Evolutionary conservation across 2,113 vertebrate species (phyloP), one percentile per base, ranked within the genome.

Genomic region (Sebastes fasciatus): DNA sequence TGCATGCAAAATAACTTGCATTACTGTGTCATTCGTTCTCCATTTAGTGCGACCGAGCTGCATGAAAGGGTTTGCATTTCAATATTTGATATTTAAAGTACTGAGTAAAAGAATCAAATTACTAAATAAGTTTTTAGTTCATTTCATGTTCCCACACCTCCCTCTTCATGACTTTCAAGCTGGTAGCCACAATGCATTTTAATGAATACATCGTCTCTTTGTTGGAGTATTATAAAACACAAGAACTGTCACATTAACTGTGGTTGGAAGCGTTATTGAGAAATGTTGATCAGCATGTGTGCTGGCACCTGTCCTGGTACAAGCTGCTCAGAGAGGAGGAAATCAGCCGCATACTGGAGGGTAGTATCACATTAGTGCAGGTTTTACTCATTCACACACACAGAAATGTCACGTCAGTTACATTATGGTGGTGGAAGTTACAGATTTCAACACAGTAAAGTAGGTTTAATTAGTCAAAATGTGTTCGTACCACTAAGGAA

Each of bases 281-380:
- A 90, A 80, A 82, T 57, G 77, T 72, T 57, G 76, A 80, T 78
- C 86, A 78, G 86, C 83, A 72, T 80, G 78, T 67, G 79, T 71
- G 81, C 83, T 91, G 88, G 90, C 84, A 80, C 73, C 72, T 49
- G 79, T 81, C 72, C 74, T 77, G 65, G n/a, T 73, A 4, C 23
- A 85, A 87, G 79, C 76, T 80, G 85, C 79, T 80, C 75, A 78
- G 68, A 45, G 65, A 49, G 11, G 78, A 51, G 71, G 42, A 65
- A 34, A 65, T 45, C 62, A 13, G 52, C 75, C 68, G 42, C 49
- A 11, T 3, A 26, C 26, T 26, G 26, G 0, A 48, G n/a, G 23
- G 60, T 26, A 23, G 51, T 19, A 5, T 74, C 74, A 66, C 73
- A 67, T 57, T 5, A 26, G 23, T 6, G 51, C 63, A 69, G 76